Evolutionary conservation across 2,888 invertebrate genomes (phyloP).

Genomic region (Microlaimidae sp.): DNA sequence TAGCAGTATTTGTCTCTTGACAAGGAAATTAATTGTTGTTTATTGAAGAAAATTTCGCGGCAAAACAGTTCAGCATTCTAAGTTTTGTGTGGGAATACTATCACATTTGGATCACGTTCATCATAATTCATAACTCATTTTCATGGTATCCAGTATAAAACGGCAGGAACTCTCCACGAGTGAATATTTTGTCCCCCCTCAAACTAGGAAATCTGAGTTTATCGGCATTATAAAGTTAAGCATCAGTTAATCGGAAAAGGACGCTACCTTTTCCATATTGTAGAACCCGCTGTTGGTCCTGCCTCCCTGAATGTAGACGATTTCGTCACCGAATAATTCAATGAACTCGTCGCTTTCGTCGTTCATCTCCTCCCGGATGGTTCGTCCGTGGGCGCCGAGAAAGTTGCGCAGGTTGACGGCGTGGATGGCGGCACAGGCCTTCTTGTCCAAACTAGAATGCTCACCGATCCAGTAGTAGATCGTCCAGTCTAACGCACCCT

Average conservation of each 20-base stretch:
- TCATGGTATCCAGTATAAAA: too few species aligned
- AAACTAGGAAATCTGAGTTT: constrained; percentile 6
- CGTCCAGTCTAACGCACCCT: constrained; percentile 64
- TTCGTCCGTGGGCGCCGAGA: constrained; percentile 63
- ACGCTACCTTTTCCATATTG: constrained; percentile 52
- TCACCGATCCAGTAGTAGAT: constrained; percentile 99
- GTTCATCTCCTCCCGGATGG: constrained; percentile 84
- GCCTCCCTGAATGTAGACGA: constrained; percentile 92
- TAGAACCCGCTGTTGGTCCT: constrained; percentile 90
- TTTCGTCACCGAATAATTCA: constrained; percentile 66
- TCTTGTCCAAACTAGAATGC: constrained; percentile 62
- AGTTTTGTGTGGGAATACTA: too few species aligned
- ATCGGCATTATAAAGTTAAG: constrained; percentile 43
- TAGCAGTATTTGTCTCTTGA: too few species aligned
- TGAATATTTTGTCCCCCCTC: background rate
- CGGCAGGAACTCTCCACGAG: background rate
- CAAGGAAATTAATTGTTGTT: too few species aligned
- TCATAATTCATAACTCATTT: too few species aligned
- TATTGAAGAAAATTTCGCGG: too few species aligned
- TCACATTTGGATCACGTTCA: too few species aligned
- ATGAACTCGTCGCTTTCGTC: constrained; percentile 94
- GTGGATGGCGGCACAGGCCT: constrained; percentile 91
- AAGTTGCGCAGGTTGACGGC: constrained; percentile 92
- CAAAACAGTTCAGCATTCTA: too few species aligned
- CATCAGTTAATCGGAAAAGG: too few species aligned